phyloP scores from a whole-genome alignment of 2,113 vertebrate genomes.

The Furnarius figulus region DNA sequence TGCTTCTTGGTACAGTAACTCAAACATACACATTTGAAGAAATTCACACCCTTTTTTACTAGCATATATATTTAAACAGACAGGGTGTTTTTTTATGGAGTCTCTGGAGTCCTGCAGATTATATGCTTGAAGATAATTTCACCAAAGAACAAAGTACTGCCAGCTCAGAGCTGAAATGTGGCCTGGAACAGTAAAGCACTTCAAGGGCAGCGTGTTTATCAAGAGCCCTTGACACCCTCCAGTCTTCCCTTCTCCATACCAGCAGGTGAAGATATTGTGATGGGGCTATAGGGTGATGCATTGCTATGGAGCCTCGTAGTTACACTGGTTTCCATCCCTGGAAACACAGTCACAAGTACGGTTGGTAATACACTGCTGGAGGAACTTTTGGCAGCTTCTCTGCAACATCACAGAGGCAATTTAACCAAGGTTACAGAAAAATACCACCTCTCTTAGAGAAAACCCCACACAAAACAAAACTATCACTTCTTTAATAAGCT shows the following conservation, averaged over 20 bases:
- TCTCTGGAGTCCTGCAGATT: not conserved
- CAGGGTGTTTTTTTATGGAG: not conserved
- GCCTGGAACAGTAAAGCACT: not conserved
- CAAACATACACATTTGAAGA: not conserved
- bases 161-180: not conserved
- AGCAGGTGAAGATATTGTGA: not conserved
- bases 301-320: not conserved
- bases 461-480: not conserved
- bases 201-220: not conserved
- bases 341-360: not conserved
- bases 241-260: not conserved
- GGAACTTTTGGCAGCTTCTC: not conserved
- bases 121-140: not conserved
- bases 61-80: not conserved
- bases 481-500: not conserved
- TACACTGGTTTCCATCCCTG: not conserved
- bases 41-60: not conserved
- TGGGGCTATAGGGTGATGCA: fast-evolving
- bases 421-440: not conserved
- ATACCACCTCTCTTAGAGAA: not conserved
- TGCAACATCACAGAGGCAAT: not conserved
- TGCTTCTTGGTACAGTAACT: not conserved
- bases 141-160: not conserved
- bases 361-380: not conserved
- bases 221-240: not conserved